phyloP scores from a whole-genome alignment of 2,113 vertebrate genomes.

The Eurystomus gularis region DNA sequence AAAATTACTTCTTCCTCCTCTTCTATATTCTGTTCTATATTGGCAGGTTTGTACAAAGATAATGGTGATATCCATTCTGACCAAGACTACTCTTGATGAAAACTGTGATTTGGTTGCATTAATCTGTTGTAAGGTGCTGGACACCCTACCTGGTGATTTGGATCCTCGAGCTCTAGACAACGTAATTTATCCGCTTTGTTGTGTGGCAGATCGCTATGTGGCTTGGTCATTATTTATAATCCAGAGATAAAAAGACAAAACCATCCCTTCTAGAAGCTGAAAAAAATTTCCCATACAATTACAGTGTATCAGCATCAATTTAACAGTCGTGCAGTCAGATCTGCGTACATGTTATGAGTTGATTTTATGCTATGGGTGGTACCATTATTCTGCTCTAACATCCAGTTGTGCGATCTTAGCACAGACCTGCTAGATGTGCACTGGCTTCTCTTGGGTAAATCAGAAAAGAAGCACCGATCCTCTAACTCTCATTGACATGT shows the following conservation, averaged over 20 bases:
- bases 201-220: not conserved
- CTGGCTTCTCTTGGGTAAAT: not conserved
- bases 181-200: not conserved
- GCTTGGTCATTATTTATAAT: not conserved
- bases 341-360: not conserved
- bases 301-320: not conserved
- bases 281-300: not conserved
- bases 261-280: not conserved
- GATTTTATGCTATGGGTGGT: not conserved
- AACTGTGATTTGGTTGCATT: not conserved
- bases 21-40: not conserved
- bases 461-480: not conserved
- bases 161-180: not conserved
- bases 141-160: not conserved
- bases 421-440: not conserved
- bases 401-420: accelerated
- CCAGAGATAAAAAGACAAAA: not conserved
- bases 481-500: not conserved
- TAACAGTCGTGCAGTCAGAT: not conserved
- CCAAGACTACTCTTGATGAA: not conserved
- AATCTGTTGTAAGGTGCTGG: not conserved
- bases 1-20: not conserved
- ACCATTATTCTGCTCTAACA: not conserved
- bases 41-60: not conserved
- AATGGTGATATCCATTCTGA: not conserved